Evolutionary conservation across 2,113 vertebrate species (phyloP).

Genomic region (Hypomesus transpacificus): DNA sequence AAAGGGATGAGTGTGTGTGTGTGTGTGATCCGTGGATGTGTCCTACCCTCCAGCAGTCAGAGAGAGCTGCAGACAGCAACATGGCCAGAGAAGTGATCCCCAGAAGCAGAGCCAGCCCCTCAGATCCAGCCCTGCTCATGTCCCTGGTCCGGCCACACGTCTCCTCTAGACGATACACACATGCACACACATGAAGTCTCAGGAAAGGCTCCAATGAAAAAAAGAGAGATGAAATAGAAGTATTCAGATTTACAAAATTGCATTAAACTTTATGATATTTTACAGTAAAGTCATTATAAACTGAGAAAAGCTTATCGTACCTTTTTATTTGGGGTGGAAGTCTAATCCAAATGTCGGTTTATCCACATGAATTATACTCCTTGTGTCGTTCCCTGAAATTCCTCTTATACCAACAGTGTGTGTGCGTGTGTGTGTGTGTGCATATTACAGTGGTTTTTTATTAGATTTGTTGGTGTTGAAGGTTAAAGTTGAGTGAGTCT

Average conservation of each 20-base stretch:
- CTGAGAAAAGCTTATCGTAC: too few relatives aligned
- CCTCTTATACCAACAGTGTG: not conserved
- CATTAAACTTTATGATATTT: too few relatives aligned
- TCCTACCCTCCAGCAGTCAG: slow-evolving; percentile 55
- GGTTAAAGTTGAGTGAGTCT: slow-evolving; percentile 40
- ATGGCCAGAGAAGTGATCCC: slow-evolving; percentile 31
- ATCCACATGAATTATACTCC: too few relatives aligned
- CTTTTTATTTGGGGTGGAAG: too few relatives aligned
- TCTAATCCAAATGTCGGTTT: too few relatives aligned
- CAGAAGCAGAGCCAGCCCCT: slow-evolving; percentile 33
- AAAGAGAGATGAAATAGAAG: not conserved
- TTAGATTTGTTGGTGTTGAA: slow-evolving; percentile 16
- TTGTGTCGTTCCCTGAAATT: not conserved
- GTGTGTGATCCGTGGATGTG: not conserved
- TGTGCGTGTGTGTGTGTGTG: not conserved
- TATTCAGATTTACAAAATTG: not conserved
- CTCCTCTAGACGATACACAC: not conserved
- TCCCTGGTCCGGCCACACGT: not conserved
- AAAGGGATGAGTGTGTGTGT: not conserved
- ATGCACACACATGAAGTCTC: not conserved
- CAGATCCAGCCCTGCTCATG: slow-evolving; percentile 34
- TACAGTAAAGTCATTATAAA: too few relatives aligned
- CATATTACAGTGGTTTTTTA: not conserved
- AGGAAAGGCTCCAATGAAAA: not conserved
- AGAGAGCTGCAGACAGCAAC: slow-evolving; percentile 41